These are phyloP conservation scores for Zenarchopterus dispar DNA, from an alignment of 2,797 vertebrate species.

Conservation along the genomic window DNA sequence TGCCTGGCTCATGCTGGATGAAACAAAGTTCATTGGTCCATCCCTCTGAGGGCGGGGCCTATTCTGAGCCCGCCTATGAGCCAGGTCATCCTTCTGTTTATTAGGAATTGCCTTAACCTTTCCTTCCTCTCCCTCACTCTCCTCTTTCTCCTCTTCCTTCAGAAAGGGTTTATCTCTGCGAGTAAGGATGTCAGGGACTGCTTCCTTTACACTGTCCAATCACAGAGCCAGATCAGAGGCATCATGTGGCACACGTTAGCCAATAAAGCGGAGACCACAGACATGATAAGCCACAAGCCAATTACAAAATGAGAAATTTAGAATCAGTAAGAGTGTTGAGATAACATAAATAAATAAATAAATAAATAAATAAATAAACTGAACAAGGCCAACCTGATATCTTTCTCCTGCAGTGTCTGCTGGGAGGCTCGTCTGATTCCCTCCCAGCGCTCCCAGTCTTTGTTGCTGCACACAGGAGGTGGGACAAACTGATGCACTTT, in stretches of 20 bases:
- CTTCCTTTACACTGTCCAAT: slow-evolving; percentile 75
- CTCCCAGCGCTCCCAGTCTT: slow-evolving; percentile 83
- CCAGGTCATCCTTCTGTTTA: slow-evolving; percentile 86
- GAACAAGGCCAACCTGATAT: slow-evolving; percentile 72
- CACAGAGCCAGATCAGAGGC: slow-evolving; percentile 24
- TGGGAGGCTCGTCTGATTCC: slow-evolving; percentile 81
- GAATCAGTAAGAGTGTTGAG: neutral
- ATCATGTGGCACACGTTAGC: slow-evolving; percentile 23
- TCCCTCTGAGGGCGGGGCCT: slow-evolving; percentile 74
- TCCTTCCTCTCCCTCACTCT: slow-evolving; percentile 54
- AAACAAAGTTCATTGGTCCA: slow-evolving; percentile 75
- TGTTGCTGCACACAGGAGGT: slow-evolving; percentile 69
- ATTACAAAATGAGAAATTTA: slow-evolving; percentile 32
- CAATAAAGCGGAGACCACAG: slow-evolving; percentile 22
- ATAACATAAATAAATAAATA: slow-evolving; percentile 23
- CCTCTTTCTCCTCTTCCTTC: slow-evolving; percentile 63
- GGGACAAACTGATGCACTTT: slow-evolving; percentile 79
- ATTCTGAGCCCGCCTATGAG: slow-evolving; percentile 79
- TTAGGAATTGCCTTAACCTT: slow-evolving; percentile 74
- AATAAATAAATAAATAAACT: slow-evolving; percentile 10
- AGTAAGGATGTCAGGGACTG: slow-evolving; percentile 71
- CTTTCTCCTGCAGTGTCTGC: slow-evolving; percentile 78
- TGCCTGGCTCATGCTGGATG: slow-evolving; percentile 86
- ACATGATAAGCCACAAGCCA: slow-evolving; percentile 34
- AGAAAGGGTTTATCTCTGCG: slow-evolving; percentile 79